phyloP scores from a whole-genome alignment of 2,797 vertebrate species.

The Bradypodion ventrale region DNA sequence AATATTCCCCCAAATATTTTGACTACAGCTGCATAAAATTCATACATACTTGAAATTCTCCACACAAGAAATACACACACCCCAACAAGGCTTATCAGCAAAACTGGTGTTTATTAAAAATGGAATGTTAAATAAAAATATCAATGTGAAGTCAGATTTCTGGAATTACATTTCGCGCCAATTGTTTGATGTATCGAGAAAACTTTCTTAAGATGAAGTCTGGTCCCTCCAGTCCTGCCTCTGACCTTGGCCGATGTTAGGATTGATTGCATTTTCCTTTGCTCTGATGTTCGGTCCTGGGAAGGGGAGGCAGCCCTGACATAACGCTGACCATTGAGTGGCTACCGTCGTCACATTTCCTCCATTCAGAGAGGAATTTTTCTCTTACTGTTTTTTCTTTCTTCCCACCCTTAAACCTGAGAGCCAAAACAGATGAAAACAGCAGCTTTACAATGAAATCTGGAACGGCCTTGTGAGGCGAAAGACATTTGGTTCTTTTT shows the following conservation, averaged over 20 bases:
- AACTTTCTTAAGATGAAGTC: not conserved
- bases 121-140: not conserved
- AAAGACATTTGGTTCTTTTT: not conserved
- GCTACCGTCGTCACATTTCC: not conserved
- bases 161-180: not conserved
- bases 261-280: too few relatives aligned
- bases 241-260: not conserved
- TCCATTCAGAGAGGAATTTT: not conserved
- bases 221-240: not conserved
- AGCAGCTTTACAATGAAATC: too few relatives aligned
- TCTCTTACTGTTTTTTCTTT: not conserved
- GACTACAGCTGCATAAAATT: not conserved
- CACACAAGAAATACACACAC: not conserved
- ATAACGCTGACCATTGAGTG: not conserved
- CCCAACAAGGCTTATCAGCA: not conserved
- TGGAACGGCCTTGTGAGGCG: not conserved
- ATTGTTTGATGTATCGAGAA: not conserved
- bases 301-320: not conserved
- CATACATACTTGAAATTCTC: not conserved
- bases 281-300: not conserved
- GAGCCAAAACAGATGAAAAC: too few relatives aligned
- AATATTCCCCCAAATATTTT: not conserved
- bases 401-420: not conserved
- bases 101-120: not conserved
- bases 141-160: not conserved